Evolutionary conservation across 2,113 vertebrate species (phyloP).

Genomic region (Atlantisia rogersi): DNA sequence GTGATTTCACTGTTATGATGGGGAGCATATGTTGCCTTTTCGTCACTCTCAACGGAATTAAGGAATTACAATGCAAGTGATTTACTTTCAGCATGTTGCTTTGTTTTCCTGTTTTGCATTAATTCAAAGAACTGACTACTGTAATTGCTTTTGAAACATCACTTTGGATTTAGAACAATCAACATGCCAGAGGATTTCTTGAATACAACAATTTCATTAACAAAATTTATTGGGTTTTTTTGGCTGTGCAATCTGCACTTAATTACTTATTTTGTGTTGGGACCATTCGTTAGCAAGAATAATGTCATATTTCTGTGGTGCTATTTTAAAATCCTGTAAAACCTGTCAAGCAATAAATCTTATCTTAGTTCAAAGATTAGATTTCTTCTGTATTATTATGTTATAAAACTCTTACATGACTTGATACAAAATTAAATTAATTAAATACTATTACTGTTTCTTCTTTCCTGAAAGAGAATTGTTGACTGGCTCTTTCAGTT

Average conservation of each 20-base stretch:
- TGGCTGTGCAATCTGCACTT: background rate
- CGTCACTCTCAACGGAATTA: background rate
- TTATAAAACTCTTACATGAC: background rate
- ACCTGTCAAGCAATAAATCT: background rate
- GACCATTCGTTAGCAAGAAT: background rate
- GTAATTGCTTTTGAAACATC: background rate
- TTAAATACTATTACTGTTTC: background rate
- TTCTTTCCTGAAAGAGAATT: background rate
- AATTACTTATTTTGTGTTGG: background rate
- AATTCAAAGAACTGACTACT: background rate
- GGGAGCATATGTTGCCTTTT: background rate
- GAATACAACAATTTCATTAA: background rate
- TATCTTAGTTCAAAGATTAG: background rate
- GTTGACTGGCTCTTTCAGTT: background rate
- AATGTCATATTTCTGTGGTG: background rate
- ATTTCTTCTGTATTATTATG: background rate
- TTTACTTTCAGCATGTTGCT: background rate
- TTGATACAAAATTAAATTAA: background rate
- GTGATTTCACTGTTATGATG: background rate
- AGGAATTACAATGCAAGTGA: background rate
- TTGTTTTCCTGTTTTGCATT: background rate
- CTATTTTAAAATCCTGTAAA: background rate
- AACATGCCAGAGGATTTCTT: background rate
- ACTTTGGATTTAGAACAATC: background rate
- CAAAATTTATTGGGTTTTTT: background rate